Percentiles rank a stretch among this genome's conserved stretches.
phyloP scores from a whole-genome alignment of 2,113 vertebrate species.

The Otis tarda region DNA sequence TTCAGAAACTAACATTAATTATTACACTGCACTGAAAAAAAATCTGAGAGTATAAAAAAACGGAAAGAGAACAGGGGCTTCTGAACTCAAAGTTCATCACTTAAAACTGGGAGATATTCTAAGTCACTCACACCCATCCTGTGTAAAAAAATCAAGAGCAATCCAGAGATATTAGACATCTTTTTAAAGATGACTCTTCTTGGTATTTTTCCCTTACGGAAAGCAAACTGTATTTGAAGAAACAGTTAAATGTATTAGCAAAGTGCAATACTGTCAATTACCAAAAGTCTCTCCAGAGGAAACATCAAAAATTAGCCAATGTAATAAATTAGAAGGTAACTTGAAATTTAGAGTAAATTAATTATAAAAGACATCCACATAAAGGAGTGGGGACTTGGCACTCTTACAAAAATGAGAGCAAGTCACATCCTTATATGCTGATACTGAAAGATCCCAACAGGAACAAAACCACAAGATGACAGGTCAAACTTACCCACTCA shows the following conservation, averaged over 20 bases:
- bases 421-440: neutral
- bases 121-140: neutral
- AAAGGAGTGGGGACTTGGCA: neutral
- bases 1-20: neutral
- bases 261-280: neutral
- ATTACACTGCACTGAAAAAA: neutral
- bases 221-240: conserved; percentile 1
- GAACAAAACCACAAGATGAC: neutral
- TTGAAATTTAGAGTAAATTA: conserved; percentile 4
- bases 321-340: conserved; percentile 40
- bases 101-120: neutral
- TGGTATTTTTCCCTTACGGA: neutral
- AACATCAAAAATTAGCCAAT: conserved; percentile 4
- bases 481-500: neutral
- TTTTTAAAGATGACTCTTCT: neutral
- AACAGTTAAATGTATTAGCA: neutral
- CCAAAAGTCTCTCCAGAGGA: conserved; percentile 2
- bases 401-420: neutral
- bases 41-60: neutral
- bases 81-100: neutral
- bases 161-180: neutral
- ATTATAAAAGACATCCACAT: neutral
- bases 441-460: neutral
- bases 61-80: neutral
- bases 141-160: neutral